These are phyloP conservation scores for Ooceraea biroi DNA, from an alignment of 1,140 invertebrate species.

Conservation along the genomic window DNA sequence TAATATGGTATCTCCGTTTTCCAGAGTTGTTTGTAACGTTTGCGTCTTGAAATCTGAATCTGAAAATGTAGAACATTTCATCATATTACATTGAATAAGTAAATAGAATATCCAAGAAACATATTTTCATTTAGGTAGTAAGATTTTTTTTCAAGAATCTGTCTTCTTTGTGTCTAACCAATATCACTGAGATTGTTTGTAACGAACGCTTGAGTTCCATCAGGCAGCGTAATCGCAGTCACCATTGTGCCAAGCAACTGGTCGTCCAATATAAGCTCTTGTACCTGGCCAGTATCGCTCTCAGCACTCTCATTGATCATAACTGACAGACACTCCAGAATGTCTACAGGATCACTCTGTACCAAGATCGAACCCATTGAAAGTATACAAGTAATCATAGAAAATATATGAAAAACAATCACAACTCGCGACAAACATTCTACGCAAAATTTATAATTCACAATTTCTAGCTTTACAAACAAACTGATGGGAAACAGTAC, in stretches of 20 bases:
- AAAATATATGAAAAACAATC: not conserved
- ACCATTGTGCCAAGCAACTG: constrained; percentile 77
- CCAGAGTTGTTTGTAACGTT: constrained; percentile 58
- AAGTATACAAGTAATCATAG: not conserved
- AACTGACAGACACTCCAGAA: constrained; percentile 80
- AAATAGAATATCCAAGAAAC: not conserved
- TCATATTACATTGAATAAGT: not conserved
- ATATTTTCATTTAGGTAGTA: not conserved
- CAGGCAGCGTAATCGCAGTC: constrained; percentile 81
- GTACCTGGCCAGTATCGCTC: constrained; percentile 70
- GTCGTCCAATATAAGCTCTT: constrained; percentile 79
- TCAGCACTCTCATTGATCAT: constrained; percentile 76
- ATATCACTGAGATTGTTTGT: constrained; percentile 74
- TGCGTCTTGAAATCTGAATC: constrained; percentile 69
- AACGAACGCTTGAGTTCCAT: constrained; percentile 83
- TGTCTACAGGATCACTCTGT: constrained; percentile 75
- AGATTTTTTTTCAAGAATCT: not conserved
- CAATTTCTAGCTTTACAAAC: not conserved
- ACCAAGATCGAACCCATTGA: not conserved
- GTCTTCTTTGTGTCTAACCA: constrained; percentile 65
- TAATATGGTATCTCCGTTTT: constrained; percentile 77
- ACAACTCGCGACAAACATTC: not conserved
- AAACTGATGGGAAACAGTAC: not conserved
- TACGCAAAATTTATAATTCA: constrained; percentile 10
- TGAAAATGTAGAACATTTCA: constrained; percentile 46